Conservation (phyloP, 2,113 vertebrate genomes). For the Cyanoderma ruficeps region DNA sequence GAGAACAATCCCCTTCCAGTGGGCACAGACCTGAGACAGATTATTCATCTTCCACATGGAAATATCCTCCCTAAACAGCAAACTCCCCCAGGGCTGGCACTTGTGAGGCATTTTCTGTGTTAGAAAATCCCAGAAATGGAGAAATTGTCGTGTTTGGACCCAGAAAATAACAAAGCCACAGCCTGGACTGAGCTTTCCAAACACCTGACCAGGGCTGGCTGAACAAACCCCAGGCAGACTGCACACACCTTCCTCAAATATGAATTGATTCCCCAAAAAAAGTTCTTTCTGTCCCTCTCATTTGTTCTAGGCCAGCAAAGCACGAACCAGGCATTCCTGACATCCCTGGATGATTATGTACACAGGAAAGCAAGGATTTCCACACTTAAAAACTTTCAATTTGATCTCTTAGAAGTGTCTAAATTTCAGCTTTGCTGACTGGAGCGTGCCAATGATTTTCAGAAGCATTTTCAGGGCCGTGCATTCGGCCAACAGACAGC, state of each 20-base stretch:
- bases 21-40: not conserved
- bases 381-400: not conserved
- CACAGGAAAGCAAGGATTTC: not conserved
- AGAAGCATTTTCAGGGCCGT: not conserved
- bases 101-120: not conserved
- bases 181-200: not conserved
- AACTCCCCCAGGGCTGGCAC: not conserved
- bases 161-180: not conserved
- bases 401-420: not conserved
- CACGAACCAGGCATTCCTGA: not conserved
- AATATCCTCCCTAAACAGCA: fast-evolving
- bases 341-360: fast-evolving
- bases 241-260: not conserved
- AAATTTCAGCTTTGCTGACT: not conserved
- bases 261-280: not conserved
- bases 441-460: not conserved
- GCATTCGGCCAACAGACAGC: not conserved
- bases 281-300: not conserved
- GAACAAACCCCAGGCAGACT: not conserved
- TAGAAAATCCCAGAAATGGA: not conserved
- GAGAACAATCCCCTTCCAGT: not conserved
- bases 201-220: not conserved
- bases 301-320: not conserved
- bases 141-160: not conserved
- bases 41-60: not conserved